Evolutionary conservation across 1,140 invertebrate genomes (phyloP).

Genomic region (Drosophila repleta): DNA sequence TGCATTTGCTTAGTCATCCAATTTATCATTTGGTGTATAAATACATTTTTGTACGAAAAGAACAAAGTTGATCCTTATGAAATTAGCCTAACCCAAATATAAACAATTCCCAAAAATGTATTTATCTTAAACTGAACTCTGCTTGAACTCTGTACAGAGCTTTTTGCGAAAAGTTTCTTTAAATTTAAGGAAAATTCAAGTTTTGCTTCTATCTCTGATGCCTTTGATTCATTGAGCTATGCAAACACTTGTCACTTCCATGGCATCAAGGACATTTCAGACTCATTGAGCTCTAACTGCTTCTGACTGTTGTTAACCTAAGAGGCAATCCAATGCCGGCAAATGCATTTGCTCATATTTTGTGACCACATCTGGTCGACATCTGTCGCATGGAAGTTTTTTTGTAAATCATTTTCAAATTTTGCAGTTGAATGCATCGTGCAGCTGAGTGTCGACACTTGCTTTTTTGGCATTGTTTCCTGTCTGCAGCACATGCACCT

Average conservation of each 20-base stretch:
- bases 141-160: too few relatives aligned
- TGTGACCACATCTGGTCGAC: conserved; percentile 5
- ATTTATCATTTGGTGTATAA: too few relatives aligned
- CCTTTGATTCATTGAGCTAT: too few relatives aligned
- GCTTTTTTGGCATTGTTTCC: conserved; percentile 6
- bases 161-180: too few relatives aligned
- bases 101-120: too few relatives aligned
- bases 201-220: too few relatives aligned
- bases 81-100: too few relatives aligned
- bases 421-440: conserved; percentile 10
- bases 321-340: background rate
- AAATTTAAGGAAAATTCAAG: too few relatives aligned
- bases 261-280: conserved; percentile 10
- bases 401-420: conserved; percentile 1
- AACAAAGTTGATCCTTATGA: too few relatives aligned
- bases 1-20: too few relatives aligned
- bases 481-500: background rate
- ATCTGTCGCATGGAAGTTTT: background rate
- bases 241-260: background rate
- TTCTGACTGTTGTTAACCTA: background rate
- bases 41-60: too few relatives aligned
- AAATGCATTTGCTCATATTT: conserved; percentile 12
- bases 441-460: background rate
- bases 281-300: background rate
- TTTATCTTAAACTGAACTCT: too few relatives aligned